Percentiles rank a stretch among this genome's conserved stretches.
These are phyloP conservation scores for Apodemia zela DNA, from an alignment of 2,888 invertebrate genomes.

Conservation along the genomic window DNA sequence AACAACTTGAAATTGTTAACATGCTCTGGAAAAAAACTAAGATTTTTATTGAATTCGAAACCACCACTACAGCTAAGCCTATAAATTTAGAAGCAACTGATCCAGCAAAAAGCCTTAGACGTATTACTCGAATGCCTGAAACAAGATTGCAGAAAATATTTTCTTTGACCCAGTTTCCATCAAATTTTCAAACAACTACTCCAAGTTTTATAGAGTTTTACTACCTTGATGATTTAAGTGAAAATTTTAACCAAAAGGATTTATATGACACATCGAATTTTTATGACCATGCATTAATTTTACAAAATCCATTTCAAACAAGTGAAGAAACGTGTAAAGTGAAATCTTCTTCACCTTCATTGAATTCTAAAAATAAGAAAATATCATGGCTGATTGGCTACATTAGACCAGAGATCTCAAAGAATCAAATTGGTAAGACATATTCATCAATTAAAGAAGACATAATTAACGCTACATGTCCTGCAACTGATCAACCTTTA, in stretches of 20 bases:
- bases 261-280: slow-evolving; percentile 21
- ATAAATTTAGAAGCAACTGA: neutral
- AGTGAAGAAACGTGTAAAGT: slow-evolving; percentile 33
- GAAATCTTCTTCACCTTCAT: neutral
- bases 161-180: slow-evolving; percentile 17
- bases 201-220: slow-evolving; percentile 66
- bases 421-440: neutral
- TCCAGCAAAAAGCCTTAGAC: slow-evolving; percentile 17
- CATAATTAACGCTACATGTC: neutral
- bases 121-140: slow-evolving; percentile 5
- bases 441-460: neutral
- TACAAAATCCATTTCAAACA: slow-evolving; percentile 35
- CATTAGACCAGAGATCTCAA: neutral
- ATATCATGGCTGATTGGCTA: slow-evolving; percentile 21
- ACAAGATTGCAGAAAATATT: slow-evolving; percentile 23
- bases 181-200: slow-evolving; percentile 38
- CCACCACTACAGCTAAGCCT: neutral
- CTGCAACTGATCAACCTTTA: neutral
- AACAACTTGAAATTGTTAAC: slow-evolving; percentile 58
- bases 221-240: slow-evolving; percentile 49
- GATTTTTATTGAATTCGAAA: slow-evolving; percentile 34
- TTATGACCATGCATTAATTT: slow-evolving; percentile 16
- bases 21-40: slow-evolving; percentile 58
- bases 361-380: slow-evolving; percentile 17
- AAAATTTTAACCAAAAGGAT: slow-evolving; percentile 10